These are phyloP conservation scores for Panthera tigris DNA, from an alignment of 2,113 vertebrate species.

Conservation along the genomic window DNA sequence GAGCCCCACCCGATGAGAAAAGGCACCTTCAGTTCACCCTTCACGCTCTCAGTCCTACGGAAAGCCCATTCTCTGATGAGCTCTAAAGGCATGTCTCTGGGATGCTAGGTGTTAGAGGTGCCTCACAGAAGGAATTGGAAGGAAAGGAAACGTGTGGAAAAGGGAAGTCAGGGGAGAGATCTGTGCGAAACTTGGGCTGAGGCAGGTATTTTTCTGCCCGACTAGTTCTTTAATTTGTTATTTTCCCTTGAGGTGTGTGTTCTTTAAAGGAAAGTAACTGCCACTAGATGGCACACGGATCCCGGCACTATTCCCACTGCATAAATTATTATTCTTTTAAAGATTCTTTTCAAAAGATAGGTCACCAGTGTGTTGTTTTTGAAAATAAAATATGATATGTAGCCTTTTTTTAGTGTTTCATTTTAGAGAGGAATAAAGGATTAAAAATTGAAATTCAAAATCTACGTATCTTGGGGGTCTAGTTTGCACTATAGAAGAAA, in stretches of 20 bases:
- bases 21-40: not conserved
- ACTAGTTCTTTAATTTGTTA: not conserved
- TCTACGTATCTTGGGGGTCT: not conserved
- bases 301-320: not conserved
- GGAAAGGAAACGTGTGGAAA: not conserved
- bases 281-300: slow-evolving; percentile 69
- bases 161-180: not conserved
- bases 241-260: not conserved
- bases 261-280: not conserved
- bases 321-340: not conserved
- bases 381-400: not conserved
- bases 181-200: not conserved
- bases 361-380: not conserved
- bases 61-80: not conserved
- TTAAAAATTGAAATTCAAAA: slow-evolving; percentile 21
- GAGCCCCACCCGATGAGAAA: not conserved
- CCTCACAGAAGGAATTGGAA: not conserved
- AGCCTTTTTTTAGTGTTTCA: not conserved
- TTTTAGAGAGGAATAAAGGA: slow-evolving; percentile 28
- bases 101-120: not conserved
- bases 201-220: not conserved
- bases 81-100: not conserved
- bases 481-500: not conserved
- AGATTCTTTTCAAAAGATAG: slow-evolving; percentile 43
- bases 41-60: not conserved